Conservation (phyloP, 2,888 invertebrate species). For the Melanophora roralis region DNA sequence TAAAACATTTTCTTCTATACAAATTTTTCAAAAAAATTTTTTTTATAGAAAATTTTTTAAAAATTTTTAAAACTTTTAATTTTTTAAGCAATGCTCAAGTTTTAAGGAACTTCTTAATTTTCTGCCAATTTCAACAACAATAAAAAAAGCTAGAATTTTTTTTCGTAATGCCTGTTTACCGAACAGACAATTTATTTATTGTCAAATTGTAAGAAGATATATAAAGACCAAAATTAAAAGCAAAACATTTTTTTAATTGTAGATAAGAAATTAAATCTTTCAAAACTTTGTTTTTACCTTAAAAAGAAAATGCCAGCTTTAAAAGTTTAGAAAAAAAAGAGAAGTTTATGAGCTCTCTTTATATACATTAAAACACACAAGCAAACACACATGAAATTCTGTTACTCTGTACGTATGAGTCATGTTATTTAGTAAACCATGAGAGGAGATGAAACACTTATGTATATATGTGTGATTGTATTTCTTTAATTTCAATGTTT, state of each 20-base stretch:
- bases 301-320: slow-evolving; percentile 17
- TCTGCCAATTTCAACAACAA: background rate
- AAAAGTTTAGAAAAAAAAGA: slow-evolving; percentile 52
- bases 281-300: slow-evolving; percentile 1
- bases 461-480: background rate
- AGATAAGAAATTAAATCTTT: too few relatives aligned
- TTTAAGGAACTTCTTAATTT: too few relatives aligned
- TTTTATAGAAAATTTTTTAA: too few relatives aligned
- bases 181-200: slow-evolving; percentile 41
- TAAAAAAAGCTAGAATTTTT: too few relatives aligned
- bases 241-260: too few relatives aligned
- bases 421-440: background rate
- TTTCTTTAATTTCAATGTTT: background rate
- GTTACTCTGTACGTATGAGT: background rate
- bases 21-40: too few relatives aligned
- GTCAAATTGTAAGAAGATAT: too few relatives aligned
- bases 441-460: background rate
- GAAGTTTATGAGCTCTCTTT: slow-evolving; percentile 36
- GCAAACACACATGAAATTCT: background rate
- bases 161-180: too few relatives aligned
- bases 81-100: too few relatives aligned
- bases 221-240: too few relatives aligned
- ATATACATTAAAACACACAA: background rate
- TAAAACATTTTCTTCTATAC: too few relatives aligned
- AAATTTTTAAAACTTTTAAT: too few relatives aligned